Conservation (phyloP, 1,140 invertebrate genomes). For the Hylaeus volcanicus region DNA sequence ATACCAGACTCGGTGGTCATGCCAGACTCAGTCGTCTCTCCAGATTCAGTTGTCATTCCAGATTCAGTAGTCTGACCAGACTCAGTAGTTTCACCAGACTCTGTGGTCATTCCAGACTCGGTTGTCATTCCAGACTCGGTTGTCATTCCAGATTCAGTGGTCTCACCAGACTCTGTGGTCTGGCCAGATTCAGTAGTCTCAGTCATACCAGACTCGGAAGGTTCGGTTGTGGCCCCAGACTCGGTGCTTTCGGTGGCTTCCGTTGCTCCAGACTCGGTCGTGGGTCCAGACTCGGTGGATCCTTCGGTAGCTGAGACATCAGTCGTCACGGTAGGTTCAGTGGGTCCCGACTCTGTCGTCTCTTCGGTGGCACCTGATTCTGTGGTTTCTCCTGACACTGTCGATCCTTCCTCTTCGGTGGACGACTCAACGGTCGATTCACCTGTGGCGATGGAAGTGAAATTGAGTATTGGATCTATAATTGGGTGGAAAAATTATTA, state of each 20-base stretch:
- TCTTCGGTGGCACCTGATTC: constrained; percentile 45
- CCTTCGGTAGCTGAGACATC: constrained; percentile 54
- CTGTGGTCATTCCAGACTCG: constrained; percentile 55
- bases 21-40: constrained; percentile 51
- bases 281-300: constrained; percentile 41
- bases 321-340: neutral
- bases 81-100: constrained; percentile 53
- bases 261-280: constrained; percentile 50
- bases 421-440: constrained; percentile 1
- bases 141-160: constrained; percentile 57
- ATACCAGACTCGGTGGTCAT: constrained; percentile 24
- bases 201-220: constrained; percentile 50
- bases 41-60: constrained; percentile 58
- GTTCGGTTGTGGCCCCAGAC: constrained; percentile 35
- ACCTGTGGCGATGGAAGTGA: no score
- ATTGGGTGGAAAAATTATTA: no score
- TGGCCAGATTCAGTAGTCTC: constrained; percentile 58
- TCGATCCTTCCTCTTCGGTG: neutral
- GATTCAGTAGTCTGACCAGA: constrained; percentile 36
- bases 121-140: constrained; percentile 58
- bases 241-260: constrained; percentile 44
- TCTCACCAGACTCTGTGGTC: constrained; percentile 51
- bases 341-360: constrained; percentile 26
- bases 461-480: no score
- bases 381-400: constrained; percentile 19